phyloP scores from a whole-genome alignment of 2,113 vertebrate genomes.

The Muntiacus reevesi region DNA sequence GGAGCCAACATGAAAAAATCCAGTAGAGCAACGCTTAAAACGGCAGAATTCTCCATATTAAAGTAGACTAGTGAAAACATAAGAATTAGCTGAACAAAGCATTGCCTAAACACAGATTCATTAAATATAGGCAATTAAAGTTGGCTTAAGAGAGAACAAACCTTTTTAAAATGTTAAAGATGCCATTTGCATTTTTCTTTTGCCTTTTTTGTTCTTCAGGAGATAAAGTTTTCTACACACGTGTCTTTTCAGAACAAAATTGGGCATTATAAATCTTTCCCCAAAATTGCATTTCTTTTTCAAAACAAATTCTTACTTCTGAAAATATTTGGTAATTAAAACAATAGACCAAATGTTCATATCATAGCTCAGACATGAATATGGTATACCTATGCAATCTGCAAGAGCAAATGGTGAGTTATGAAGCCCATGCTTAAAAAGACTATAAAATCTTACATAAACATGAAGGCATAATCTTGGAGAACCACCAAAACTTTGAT shows the following conservation, averaged over 20 bases:
- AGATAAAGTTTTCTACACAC: background rate
- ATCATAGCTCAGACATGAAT: background rate
- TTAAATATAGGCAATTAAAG: slow-evolving; percentile 6
- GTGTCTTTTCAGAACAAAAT: slow-evolving; percentile 29
- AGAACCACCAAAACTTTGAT: background rate
- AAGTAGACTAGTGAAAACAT: background rate
- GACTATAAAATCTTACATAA: background rate
- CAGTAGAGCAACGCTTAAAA: background rate
- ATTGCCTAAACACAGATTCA: background rate
- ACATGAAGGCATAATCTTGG: background rate
- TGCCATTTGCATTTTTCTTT: background rate
- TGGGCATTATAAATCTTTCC: background rate
- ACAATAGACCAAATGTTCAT: background rate
- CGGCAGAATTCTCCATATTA: background rate
- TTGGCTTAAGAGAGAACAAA: background rate
- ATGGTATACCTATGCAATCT: background rate
- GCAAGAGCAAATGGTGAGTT: background rate
- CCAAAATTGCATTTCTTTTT: background rate
- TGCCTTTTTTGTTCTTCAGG: background rate
- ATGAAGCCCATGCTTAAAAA: background rate
- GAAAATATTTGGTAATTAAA: slow-evolving; percentile 34
- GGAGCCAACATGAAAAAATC: background rate
- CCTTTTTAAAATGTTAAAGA: slow-evolving; percentile 7
- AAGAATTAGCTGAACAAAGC: background rate
- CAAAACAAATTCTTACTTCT: slow-evolving; percentile 1